These are phyloP conservation scores for Euplexia lucipara DNA, from an alignment of 2,888 invertebrate genomes.

Conservation along the genomic window DNA sequence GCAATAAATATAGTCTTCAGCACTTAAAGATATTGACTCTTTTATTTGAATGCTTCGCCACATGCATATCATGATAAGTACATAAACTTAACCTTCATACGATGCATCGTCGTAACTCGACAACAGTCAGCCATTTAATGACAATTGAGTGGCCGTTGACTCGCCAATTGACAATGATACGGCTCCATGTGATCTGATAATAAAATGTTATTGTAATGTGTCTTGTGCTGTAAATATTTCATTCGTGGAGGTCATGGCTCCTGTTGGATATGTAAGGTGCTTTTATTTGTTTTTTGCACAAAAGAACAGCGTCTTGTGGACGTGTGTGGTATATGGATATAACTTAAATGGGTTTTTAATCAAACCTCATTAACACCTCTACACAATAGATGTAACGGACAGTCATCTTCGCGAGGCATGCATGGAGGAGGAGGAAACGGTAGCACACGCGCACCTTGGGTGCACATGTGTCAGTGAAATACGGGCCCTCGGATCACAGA, in stretches of 20 bases:
- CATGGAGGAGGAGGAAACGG: too few relatives aligned
- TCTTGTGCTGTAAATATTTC: conserved; percentile 25
- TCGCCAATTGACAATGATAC: conserved; percentile 56
- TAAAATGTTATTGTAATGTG: conserved; percentile 44
- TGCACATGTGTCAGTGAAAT: too few relatives aligned
- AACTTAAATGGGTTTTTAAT: too few relatives aligned
- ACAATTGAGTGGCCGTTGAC: conserved; percentile 61
- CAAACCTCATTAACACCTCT: too few relatives aligned
- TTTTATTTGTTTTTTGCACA: neutral
- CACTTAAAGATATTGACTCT: conserved; percentile 12
- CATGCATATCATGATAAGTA: neutral
- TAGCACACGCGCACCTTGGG: too few relatives aligned
- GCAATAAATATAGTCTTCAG: conserved; percentile 3
- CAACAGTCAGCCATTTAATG: conserved; percentile 38
- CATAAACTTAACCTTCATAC: conserved; percentile 31
- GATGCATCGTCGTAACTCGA: conserved; percentile 36
- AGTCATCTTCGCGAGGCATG: too few relatives aligned
- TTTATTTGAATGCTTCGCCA: conserved; percentile 21
- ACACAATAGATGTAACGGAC: too few relatives aligned
- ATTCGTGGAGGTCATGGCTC: conserved; percentile 39
- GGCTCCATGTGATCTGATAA: conserved; percentile 36
- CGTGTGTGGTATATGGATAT: neutral
- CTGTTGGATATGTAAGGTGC: conserved; percentile 8
- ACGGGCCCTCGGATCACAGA: too few relatives aligned
- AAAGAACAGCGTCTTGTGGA: neutral